Evolutionary conservation across 2,113 vertebrate genomes (phyloP), one percentile per base, ranked within the genome.

Genomic region (Sprattus sprattus): DNA sequence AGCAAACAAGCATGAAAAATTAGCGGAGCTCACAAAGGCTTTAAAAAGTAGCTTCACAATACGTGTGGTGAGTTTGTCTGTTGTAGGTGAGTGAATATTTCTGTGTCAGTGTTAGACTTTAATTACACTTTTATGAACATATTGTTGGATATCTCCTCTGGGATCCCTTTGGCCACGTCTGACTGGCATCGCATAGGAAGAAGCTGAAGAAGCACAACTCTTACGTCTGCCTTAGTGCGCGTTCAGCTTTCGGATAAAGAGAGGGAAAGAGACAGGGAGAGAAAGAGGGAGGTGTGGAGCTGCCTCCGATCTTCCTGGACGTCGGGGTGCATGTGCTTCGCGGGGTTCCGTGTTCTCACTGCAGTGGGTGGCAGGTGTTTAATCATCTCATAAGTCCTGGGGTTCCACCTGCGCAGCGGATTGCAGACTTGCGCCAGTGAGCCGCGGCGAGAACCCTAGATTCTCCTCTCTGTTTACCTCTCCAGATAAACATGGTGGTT

Each of bases 361-460:
- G n/a, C 22, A 39, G 71, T 2, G 47, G 52, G 75, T 82, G 52
- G 52, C 45, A 20, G 81, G 81, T 83, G 50, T 89, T 46, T 84
- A 84, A 81, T 84, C 52, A 18, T 83, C 46, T 60, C 25, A 39
- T 84, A 44, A 84, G 81, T 50, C 82, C 67, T 0, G 16, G 28
- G 80, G 60, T 84, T 81, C 52, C 45, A 49, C 46, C 64, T 71
- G 44, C 2, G 22, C 85, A 32, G 82, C 49, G 81, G 57, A 13
- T 71, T 28, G 11, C 25, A 71, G n/a, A 57, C 39, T 0, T 78
- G 71, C 13, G 28, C 71, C 28, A 78, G 10, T 44, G 71, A 16
- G 32, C 64, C 64, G 13, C 10, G 25, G 25, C 7, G 64, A 71
- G 64, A 28, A 32, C n/a, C 10, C 9, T 3, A n/a, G 9, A 64